These are phyloP conservation scores for Coelinius sp. DNA, from an alignment of 2,888 invertebrate genomes.

Conservation along the genomic window DNA sequence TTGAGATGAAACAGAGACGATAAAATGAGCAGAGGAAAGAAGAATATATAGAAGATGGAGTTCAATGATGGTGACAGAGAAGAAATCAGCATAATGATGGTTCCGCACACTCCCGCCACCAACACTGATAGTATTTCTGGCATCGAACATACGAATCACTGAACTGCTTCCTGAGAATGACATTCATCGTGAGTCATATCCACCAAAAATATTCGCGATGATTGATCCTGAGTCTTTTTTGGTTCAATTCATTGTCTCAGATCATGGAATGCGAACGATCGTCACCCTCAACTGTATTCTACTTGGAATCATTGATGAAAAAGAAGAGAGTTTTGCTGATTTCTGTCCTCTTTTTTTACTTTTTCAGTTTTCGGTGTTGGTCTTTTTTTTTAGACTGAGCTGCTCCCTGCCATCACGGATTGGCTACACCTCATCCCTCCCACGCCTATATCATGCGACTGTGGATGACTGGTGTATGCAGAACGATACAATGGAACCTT, in stretches of 20 bases:
- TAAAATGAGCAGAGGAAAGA: constrained; percentile 28
- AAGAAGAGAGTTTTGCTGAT: neutral
- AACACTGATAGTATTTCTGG: constrained; percentile 66
- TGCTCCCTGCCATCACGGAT: constrained; percentile 18
- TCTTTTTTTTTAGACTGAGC: neutral
- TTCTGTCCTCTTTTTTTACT: neutral
- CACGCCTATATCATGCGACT: constrained; percentile 62
- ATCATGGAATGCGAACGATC: constrained; percentile 28
- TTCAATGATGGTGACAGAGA: constrained; percentile 45
- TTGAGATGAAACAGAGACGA: constrained; percentile 36
- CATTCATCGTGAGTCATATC: constrained; percentile 62
- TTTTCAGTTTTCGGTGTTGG: neutral
- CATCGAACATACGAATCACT: constrained; percentile 56
- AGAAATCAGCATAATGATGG: constrained; percentile 62
- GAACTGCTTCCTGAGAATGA: constrained; percentile 37
- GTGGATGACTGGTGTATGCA: constrained; percentile 58
- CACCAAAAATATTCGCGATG: constrained; percentile 58
- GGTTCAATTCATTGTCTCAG: constrained; percentile 34
- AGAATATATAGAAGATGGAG: constrained; percentile 33
- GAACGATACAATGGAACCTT: constrained; percentile 60
- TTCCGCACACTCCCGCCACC: constrained; percentile 52
- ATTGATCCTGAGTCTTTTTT: constrained; percentile 40
- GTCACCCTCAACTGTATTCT: constrained; percentile 16
- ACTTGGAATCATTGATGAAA: neutral
- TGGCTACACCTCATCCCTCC: constrained; percentile 51